Percentiles rank a stretch among this genome's conserved stretches.
Conservation (phyloP, 2,113 vertebrate species). For the Ondatra zibethicus region DNA sequence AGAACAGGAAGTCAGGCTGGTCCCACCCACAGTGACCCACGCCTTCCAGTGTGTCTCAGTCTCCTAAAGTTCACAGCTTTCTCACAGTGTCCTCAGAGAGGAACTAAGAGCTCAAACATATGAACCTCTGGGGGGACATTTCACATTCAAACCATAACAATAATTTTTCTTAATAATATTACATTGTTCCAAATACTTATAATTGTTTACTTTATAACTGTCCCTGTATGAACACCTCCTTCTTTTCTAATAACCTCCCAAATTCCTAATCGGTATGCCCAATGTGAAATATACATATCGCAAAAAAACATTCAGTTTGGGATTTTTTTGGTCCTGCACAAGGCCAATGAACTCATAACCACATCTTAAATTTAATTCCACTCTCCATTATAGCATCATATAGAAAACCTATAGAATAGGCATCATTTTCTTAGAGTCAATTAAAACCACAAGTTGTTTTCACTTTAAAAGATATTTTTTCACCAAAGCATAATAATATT, state of each 20-base stretch:
- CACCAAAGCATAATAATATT: not conserved
- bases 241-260: not conserved
- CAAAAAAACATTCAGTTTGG: not conserved
- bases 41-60: not conserved
- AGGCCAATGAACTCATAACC: not conserved
- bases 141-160: not conserved
- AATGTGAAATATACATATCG: not conserved
- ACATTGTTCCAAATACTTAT: not conserved
- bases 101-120: not conserved
- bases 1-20: not conserved
- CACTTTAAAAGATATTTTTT: conserved; percentile 19
- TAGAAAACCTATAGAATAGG: not conserved
- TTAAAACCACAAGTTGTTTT: conserved; percentile 28
- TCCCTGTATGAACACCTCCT: not conserved
- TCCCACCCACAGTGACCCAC: too few relatives aligned
- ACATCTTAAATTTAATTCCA: not conserved
- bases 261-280: not conserved
- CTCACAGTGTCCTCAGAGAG: too few relatives aligned
- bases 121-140: not conserved
- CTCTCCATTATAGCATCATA: not conserved
- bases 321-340: not conserved
- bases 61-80: not conserved
- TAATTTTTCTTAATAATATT: not conserved
- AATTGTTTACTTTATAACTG: not conserved
- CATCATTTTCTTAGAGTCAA: not conserved